Evolutionary conservation across 2,888 invertebrate genomes (phyloP).

Genomic region (Pinctada fucata): DNA sequence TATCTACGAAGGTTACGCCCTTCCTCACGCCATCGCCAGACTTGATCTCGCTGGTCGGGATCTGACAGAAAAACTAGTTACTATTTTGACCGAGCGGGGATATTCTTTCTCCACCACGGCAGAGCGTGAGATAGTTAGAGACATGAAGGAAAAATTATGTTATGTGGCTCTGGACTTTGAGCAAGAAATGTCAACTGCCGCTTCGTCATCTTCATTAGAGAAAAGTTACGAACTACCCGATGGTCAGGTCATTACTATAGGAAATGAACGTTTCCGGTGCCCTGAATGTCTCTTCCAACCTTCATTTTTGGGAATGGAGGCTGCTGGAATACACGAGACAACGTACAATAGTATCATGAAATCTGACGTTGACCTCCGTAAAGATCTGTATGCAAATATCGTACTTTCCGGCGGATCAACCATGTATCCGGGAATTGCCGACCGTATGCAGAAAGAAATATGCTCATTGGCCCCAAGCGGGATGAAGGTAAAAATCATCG

Average conservation of each 20-base stretch:
- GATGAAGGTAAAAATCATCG: background rate
- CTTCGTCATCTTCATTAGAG: background rate
- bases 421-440: background rate
- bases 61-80: conserved; percentile 13
- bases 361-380: background rate
- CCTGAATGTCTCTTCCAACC: conserved; percentile 5
- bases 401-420: conserved; percentile 9
- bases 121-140: conserved; percentile 10
- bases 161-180: conserved; percentile 18
- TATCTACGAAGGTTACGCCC: conserved; percentile 74
- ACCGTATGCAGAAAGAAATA: conserved; percentile 1
- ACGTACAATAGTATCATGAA: conserved; percentile 18
- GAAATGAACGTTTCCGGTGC: conserved; percentile 2
- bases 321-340: background rate
- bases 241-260: background rate
- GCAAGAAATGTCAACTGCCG: conserved; percentile 10
- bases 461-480: background rate
- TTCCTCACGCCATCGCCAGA: conserved; percentile 2
- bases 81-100: conserved; percentile 3
- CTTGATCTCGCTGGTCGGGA: background rate
- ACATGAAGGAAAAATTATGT: conserved; percentile 16
- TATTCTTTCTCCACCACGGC: conserved; percentile 18
- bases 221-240: conserved; percentile 4
- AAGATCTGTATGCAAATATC: conserved; percentile 1
- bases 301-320: background rate